phyloP scores from a whole-genome alignment of 2,797 vertebrate genomes.

The Crenuchus spilurus region DNA sequence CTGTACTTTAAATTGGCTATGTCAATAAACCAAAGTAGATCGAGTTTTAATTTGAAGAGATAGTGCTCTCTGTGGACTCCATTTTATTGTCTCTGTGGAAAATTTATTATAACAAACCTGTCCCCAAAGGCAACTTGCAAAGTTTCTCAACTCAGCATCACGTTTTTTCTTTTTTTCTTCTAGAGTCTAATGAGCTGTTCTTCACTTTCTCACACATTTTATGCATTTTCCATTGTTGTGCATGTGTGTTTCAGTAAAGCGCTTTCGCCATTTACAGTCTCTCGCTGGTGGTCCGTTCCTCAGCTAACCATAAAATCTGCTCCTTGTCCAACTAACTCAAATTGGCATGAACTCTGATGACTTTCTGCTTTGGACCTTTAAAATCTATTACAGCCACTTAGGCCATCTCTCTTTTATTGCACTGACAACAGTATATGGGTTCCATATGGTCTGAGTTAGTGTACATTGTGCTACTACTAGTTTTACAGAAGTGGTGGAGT shows the following conservation, averaged over 20 bases:
- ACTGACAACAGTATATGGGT: constrained; percentile 10
- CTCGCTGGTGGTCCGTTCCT: constrained; percentile 70
- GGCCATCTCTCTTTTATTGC: constrained; percentile 1
- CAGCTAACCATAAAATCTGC: constrained; percentile 68
- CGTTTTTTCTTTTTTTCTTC: background rate
- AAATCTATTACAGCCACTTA: background rate
- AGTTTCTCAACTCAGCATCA: background rate
- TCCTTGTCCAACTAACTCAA: constrained; percentile 59
- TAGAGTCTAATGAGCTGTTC: constrained; percentile 5
- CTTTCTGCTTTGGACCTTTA: constrained; percentile 23
- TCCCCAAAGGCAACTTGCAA: background rate
- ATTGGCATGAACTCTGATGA: constrained; percentile 58
- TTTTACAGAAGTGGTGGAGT: background rate
- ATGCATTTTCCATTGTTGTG: constrained; percentile 15
- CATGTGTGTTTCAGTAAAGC: background rate
- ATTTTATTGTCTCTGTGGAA: background rate
- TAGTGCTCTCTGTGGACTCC: background rate
- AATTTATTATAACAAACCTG: constrained; percentile 1
- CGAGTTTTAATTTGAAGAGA: background rate
- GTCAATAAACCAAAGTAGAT: background rate
- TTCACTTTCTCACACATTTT: constrained; percentile 9
- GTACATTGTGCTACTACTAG: background rate
- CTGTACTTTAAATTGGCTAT: background rate
- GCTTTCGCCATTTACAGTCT: constrained; percentile 22
- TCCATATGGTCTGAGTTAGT: constrained; percentile 11